These are phyloP conservation scores for Myripristis murdjan DNA, from an alignment of 2,797 vertebrate genomes.

Conservation along the genomic window DNA sequence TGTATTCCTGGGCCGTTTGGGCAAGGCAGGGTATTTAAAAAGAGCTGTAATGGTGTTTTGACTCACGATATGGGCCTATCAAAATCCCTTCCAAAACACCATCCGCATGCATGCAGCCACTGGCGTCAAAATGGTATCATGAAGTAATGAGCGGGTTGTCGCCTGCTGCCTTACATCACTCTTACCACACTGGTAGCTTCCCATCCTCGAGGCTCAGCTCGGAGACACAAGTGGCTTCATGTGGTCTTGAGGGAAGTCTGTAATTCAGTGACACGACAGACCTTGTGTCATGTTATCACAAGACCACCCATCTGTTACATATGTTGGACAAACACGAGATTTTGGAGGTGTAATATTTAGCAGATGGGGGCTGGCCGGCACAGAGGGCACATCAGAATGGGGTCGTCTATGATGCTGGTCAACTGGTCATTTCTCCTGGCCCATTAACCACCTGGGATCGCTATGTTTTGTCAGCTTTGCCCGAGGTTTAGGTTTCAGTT, in stretches of 20 bases:
- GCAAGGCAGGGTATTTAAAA: constrained; percentile 45
- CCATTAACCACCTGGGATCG: constrained; percentile 88
- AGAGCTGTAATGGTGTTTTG: constrained; percentile 3
- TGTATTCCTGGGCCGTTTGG: constrained; percentile 35
- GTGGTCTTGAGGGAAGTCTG: constrained; percentile 34
- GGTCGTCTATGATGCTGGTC: constrained; percentile 83
- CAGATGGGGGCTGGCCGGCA: constrained; percentile 80
- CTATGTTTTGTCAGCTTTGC: constrained; percentile 88
- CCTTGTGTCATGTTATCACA: constrained; percentile 73
- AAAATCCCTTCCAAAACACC: constrained; percentile 15
- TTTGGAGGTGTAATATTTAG: constrained; percentile 85
- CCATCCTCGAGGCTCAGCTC: neutral
- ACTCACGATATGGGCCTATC: constrained; percentile 45
- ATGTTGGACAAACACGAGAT: constrained; percentile 83
- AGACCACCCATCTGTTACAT: constrained; percentile 85
- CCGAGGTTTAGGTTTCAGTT: constrained; percentile 84
- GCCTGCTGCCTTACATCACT: constrained; percentile 20
- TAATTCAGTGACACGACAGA: constrained; percentile 69
- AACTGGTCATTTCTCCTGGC: constrained; percentile 86
- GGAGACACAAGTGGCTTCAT: neutral
- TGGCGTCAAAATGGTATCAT: constrained; percentile 44
- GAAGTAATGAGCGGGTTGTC: constrained; percentile 29
- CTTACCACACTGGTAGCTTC: constrained; percentile 15
- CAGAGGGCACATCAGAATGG: constrained; percentile 67
- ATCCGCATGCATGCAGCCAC: neutral